These are phyloP conservation scores for Agrypnus murinus DNA, from an alignment of 2,888 invertebrate genomes.

Conservation along the genomic window DNA sequence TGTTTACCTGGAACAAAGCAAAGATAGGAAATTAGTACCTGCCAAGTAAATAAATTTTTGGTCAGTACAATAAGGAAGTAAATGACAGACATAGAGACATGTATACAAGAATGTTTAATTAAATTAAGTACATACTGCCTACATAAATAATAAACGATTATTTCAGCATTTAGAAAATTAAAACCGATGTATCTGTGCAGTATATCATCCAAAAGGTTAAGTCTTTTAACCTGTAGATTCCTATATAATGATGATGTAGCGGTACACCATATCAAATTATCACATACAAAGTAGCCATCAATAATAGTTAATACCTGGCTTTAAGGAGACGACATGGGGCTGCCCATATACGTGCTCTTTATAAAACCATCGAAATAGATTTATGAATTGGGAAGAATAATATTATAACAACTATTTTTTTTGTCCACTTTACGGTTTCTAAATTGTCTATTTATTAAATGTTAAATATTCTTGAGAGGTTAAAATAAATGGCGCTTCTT, in stretches of 20 bases:
- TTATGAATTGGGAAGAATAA: slow-evolving; percentile 2
- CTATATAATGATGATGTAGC: slow-evolving; percentile 66
- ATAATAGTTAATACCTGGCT: slow-evolving; percentile 44
- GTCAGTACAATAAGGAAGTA: slow-evolving; percentile 15
- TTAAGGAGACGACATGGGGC: slow-evolving; percentile 54
- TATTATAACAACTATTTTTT: too few species aligned
- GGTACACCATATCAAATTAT: slow-evolving; percentile 64
- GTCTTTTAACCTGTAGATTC: slow-evolving; percentile 65
- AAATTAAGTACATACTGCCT: neutral
- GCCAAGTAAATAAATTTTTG: slow-evolving; percentile 2
- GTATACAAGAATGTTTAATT: neutral
- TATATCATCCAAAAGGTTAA: slow-evolving; percentile 63
- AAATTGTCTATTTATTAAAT: too few species aligned
- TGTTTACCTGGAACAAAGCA: slow-evolving; percentile 40
- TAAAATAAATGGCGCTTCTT: too few species aligned
- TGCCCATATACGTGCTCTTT: slow-evolving; percentile 28
- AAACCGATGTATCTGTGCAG: slow-evolving; percentile 40
- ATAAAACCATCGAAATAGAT: slow-evolving; percentile 17
- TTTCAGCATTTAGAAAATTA: slow-evolving; percentile 30
- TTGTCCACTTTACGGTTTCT: too few species aligned
- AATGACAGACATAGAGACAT: too few species aligned
- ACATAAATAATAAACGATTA: neutral
- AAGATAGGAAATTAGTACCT: too few species aligned
- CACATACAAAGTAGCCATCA: slow-evolving; percentile 61
- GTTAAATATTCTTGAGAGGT: too few species aligned